Base-by-base conservation (phyloP, 2,888 invertebrate species). In the Spodoptera exigua region DNA sequence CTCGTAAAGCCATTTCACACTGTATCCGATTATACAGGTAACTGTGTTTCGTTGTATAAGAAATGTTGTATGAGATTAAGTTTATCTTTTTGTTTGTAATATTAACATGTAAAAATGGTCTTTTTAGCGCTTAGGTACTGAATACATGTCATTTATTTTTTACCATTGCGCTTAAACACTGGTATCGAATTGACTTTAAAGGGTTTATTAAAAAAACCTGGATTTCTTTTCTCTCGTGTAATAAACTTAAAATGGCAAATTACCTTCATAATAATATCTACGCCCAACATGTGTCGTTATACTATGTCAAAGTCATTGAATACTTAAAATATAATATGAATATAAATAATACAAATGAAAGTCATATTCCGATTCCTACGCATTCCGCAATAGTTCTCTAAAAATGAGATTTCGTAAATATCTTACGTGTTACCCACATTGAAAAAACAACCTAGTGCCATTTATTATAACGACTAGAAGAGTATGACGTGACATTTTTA, bases 1-100 rank as follows among this genome's bases (percentile, higher is more conserved):
- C 45, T 36, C 60, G 45, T 64, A 62, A 70, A 65, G 62, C 48
- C 49, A 64, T 58, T 72, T 74, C 58, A 55, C 72, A 51, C 57
- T 55, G 70, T 40, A 51, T 61, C 41, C 45, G 60, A 72, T 72
- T 66, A 66, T 70, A 74, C 61, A 66, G 70, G 69, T 75, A 56
- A 40, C 40, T 63, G 51, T 58, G 13, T 62, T n/a, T 47, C 39
- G 40, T 39, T 62, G 37, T 62, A 53, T 58, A 51, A 59, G 0
- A 27, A 27, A 27, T 27, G 27, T 9, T 27, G 27, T n/a, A 27
- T 27, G 0, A 9, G 7, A 27, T 21, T 7, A 1, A 21, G 5
- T 7, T 27, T 27, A 9, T 5, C 7, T 9, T 7, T 27, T 27
- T 27, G 27, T 27, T 27, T n/a, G n/a, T n/a, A 7, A 27, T 5